These are phyloP conservation scores for Glareola pratincola DNA, from an alignment of 2,113 vertebrate genomes.

Conservation along the genomic window DNA sequence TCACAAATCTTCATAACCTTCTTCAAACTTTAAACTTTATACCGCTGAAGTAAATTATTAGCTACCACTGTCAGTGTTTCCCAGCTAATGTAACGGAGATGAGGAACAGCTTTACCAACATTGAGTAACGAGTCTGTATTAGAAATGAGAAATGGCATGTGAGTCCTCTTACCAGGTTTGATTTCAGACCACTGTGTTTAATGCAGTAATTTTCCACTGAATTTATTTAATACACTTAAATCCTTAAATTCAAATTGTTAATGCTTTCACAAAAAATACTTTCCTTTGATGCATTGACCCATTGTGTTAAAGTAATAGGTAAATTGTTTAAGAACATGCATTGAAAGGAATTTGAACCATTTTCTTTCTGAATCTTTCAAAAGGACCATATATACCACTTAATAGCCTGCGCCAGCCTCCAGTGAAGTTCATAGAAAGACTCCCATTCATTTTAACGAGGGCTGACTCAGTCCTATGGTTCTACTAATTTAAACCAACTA, in stretches of 20 bases:
- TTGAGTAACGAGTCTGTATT: neutral
- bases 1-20: neutral
- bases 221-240: neutral
- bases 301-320: neutral
- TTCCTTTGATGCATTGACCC: neutral
- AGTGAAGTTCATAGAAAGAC: neutral
- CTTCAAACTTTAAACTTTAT: constrained; percentile 18
- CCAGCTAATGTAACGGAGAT: neutral
- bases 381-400: neutral
- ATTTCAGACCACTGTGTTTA: neutral
- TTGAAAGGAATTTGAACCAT: neutral
- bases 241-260: neutral
- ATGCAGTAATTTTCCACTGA: constrained; percentile 25
- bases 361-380: neutral
- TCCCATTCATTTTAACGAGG: neutral
- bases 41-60: constrained; percentile 20
- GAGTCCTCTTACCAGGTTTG: neutral
- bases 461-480: neutral
- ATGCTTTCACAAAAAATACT: neutral
- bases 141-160: neutral
- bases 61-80: neutral
- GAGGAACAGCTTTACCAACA: neutral
- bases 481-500: constrained; percentile 6
- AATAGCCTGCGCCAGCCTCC: neutral
- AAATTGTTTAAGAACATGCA: neutral